Percentiles rank a stretch among this genome's conserved stretches.
These are phyloP conservation scores for Leucophora obtusa DNA, from an alignment of 2,888 invertebrate genomes.

Conservation along the genomic window DNA sequence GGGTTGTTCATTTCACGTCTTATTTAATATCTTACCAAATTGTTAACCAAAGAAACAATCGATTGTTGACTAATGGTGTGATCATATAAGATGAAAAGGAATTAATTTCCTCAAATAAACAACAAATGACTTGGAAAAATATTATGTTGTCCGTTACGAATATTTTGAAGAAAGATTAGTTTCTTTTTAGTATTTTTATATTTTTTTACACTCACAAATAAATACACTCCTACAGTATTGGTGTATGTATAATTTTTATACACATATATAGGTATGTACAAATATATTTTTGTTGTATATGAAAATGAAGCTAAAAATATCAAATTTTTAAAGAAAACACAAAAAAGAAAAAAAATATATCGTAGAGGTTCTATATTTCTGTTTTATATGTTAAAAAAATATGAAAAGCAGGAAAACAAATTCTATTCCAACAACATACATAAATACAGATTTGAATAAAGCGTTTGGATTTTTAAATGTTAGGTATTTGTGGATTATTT, in stretches of 20 bases:
- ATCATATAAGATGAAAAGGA: background rate
- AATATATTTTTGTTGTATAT: background rate
- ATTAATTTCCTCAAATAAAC: background rate
- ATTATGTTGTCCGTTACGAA: background rate
- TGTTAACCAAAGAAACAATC: background rate
- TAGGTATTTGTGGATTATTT: too few relatives aligned
- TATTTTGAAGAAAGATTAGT: background rate
- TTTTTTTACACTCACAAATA: constrained; percentile 2
- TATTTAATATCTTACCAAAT: background rate
- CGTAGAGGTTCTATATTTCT: background rate
- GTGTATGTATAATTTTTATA: background rate
- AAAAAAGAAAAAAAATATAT: background rate
- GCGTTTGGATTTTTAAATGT: background rate
- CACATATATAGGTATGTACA: background rate
- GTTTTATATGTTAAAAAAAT: too few relatives aligned
- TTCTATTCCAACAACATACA: background rate
- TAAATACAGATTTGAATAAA: background rate
- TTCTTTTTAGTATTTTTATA: background rate
- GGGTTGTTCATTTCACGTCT: background rate
- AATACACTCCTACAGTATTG: constrained; percentile 7
- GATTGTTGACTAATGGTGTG: background rate
- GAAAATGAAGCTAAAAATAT: constrained; percentile 32
- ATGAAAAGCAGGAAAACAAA: background rate
- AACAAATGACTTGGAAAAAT: background rate
- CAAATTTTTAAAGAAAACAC: background rate